Conservation (phyloP, 1,140 invertebrate species). For the Liolophura sinensis region DNA sequence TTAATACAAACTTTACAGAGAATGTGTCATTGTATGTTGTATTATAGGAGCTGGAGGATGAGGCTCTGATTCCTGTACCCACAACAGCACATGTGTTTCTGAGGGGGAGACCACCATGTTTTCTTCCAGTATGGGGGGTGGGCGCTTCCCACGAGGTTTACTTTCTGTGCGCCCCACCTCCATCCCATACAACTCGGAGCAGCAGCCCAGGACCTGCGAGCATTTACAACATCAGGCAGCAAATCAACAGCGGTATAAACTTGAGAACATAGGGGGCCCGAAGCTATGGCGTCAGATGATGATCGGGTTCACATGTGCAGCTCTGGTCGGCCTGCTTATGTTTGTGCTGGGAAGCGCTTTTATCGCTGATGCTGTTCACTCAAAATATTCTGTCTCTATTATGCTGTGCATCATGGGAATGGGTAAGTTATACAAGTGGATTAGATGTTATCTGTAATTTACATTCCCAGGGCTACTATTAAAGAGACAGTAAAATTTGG, state of each 20-base stretch:
- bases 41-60: no score
- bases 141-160: neutral
- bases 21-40: no score
- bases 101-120: neutral
- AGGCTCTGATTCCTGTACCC: no score
- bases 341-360: constrained; percentile 35
- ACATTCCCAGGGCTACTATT: neutral
- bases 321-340: constrained; percentile 36
- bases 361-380: constrained; percentile 32
- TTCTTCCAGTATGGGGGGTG: neutral
- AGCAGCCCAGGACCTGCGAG: neutral
- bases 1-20: no score
- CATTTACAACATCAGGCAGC: constrained; percentile 13
- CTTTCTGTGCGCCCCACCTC: neutral
- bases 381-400: constrained; percentile 36
- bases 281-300: constrained; percentile 39
- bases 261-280: constrained; percentile 20
- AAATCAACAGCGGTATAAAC: constrained; percentile 19
- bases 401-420: constrained; percentile 50
- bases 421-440: constrained; percentile 24
- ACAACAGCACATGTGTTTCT: no score
- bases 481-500: neutral
- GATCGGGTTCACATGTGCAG: constrained; percentile 37
- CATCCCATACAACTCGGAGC: neutral
- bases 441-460: neutral